Evolutionary conservation across 1,140 invertebrate species (phyloP).

Genomic region (Bombus sylvicola): DNA sequence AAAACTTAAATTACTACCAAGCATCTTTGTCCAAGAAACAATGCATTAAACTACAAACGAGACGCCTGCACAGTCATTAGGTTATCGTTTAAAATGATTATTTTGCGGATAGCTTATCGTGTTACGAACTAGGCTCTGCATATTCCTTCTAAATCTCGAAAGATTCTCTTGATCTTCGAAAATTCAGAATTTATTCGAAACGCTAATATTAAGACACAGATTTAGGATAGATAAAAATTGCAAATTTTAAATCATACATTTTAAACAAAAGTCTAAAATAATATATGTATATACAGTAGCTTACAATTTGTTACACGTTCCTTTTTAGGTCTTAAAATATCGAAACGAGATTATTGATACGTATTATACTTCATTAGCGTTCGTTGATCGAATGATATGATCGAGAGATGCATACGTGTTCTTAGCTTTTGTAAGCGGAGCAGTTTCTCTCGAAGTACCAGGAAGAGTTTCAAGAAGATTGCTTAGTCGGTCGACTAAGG

Average conservation of each 20-base stretch:
- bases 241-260: not conserved
- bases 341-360: not conserved
- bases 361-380: not conserved
- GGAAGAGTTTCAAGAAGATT: conserved; percentile 70
- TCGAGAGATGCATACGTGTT: not conserved
- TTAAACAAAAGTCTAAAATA: not conserved
- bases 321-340: not conserved
- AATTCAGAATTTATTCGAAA: not conserved
- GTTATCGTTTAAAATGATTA: not conserved
- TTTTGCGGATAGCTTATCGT: not conserved
- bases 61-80: not conserved
- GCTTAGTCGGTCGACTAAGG: conserved; percentile 62
- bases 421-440: not conserved
- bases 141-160: too few species aligned
- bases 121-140: too few species aligned
- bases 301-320: too few species aligned
- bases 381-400: not conserved
- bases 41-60: not conserved
- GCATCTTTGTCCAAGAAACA: not conserved
- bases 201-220: not conserved
- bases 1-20: not conserved
- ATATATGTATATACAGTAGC: not conserved
- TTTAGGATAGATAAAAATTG: not conserved
- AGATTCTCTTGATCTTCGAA: not conserved
- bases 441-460: conserved; percentile 46